phyloP scores from a whole-genome alignment of 2,113 vertebrate species.

The Phocoena phocoena region DNA sequence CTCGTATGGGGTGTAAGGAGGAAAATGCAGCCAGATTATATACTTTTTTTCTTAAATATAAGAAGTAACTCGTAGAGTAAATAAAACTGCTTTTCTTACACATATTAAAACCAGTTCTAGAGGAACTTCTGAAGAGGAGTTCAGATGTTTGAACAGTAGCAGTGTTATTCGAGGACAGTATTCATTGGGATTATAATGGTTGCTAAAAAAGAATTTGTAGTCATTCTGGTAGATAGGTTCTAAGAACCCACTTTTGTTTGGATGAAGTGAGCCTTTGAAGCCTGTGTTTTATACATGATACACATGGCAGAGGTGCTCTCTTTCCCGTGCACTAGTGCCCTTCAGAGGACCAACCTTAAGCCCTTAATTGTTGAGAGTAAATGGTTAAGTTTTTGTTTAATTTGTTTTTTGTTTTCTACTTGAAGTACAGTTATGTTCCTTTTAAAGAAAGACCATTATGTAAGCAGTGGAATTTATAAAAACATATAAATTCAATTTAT shows the following conservation, averaged over 20 bases:
- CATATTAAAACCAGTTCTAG: neutral
- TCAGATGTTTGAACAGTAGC: neutral
- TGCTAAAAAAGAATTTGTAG: neutral
- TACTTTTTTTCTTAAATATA: neutral
- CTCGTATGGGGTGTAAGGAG: neutral
- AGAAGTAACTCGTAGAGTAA: neutral
- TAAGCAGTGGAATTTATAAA: neutral
- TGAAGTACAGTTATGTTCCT: neutral
- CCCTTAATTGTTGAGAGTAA: neutral
- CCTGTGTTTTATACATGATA: neutral
- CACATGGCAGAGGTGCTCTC: neutral
- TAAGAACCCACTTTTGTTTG: neutral
- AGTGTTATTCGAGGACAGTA: neutral
- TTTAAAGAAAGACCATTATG: neutral
- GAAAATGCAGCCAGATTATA: neutral
- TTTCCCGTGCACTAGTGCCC: neutral
- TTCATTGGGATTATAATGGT: neutral
- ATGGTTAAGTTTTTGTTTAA: neutral
- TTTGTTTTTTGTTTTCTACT: neutral
- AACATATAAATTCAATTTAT: neutral
- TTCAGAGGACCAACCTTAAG: neutral
- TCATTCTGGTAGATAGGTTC: neutral
- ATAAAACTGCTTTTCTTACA: neutral
- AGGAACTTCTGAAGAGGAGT: neutral
- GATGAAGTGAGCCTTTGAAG: neutral